Base-by-base conservation (phyloP, 2,888 invertebrate species). In the Spicauda simplicius region DNA sequence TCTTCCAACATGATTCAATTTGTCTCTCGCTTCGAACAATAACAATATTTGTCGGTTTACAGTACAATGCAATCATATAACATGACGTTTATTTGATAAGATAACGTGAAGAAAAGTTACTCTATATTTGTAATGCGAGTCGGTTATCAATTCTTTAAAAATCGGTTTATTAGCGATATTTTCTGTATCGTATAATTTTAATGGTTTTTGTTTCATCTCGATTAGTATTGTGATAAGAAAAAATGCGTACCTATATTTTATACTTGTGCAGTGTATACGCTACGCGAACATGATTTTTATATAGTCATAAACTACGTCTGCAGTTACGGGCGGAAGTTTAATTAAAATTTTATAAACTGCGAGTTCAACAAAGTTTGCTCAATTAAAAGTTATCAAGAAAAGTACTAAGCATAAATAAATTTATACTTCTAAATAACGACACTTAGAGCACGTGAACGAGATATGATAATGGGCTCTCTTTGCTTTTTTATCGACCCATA, bases 401-500 rank as follows among this genome's bases (percentile, higher is more conserved):
- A 41, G 14, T 25, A 25, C 3, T 33, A 14, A 41, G 14, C 14
- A 14, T 14, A 41, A 12, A 41, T 41, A 41, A 14, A 33, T 33
- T 56, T 33, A 33, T 16, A 18, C 16, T 30, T 11, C 30, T 30
- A 18, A 37, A 56, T 37, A 56, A 57, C 37, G 18, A 58, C 20
- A 58, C 58, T 58, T 37, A 16, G 52, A 37, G 52, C 57, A 56
- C 19, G 56, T 50, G 50, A 64, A 30, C 25, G 57, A 58, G 52
- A 65, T 60, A 48, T 54, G 48, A 66, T 66, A 66, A 60, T 60
- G 41, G 20, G 20, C 18, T 3, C 55, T 12, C 20, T 52, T 60
- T 60, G 55, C 55, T 66, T 61, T 66, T 66, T 56, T 60, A 60
- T 66, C 30, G 37, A 45, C 50, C 50, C 60, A 56, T 56, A 66